phyloP scores from a whole-genome alignment of 2,113 vertebrate species.

The Ptilorrhoa leucosticta region DNA sequence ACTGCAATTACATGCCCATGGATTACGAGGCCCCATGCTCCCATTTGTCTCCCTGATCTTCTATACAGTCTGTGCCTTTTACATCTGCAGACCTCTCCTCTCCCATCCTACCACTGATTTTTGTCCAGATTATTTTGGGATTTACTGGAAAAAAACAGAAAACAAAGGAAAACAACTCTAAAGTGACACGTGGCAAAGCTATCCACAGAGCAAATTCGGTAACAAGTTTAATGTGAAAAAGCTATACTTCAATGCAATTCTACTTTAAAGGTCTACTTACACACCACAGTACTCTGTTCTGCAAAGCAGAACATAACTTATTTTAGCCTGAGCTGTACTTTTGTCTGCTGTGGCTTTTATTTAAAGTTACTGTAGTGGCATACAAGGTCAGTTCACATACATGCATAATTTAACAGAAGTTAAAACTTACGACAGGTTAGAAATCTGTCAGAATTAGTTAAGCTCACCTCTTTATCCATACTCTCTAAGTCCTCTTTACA shows the following conservation, averaged over 20 bases:
- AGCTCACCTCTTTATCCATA: conserved; percentile 96
- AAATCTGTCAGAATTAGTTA: neutral
- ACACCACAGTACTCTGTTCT: neutral
- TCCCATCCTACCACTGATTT: neutral
- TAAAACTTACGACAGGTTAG: neutral
- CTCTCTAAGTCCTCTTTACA: conserved; percentile 98
- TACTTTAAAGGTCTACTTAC: neutral
- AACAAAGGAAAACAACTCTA: neutral
- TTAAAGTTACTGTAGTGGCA: neutral
- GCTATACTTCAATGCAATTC: neutral
- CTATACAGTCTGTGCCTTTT: neutral
- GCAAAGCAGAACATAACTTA: neutral
- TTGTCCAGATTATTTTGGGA: neutral
- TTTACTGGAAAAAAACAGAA: neutral
- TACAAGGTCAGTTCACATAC: neutral
- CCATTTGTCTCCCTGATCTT: neutral
- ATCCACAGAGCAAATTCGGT: neutral
- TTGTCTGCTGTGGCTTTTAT: neutral
- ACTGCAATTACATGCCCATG: neutral
- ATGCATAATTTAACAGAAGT: neutral
- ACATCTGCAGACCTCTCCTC: neutral
- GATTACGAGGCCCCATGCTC: rapidly evolving
- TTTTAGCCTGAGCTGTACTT: neutral
- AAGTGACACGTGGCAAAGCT: neutral
- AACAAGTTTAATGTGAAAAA: neutral